These are phyloP conservation scores for Ophion slaviceki DNA, from an alignment of 2,888 invertebrate species.

Conservation along the genomic window DNA sequence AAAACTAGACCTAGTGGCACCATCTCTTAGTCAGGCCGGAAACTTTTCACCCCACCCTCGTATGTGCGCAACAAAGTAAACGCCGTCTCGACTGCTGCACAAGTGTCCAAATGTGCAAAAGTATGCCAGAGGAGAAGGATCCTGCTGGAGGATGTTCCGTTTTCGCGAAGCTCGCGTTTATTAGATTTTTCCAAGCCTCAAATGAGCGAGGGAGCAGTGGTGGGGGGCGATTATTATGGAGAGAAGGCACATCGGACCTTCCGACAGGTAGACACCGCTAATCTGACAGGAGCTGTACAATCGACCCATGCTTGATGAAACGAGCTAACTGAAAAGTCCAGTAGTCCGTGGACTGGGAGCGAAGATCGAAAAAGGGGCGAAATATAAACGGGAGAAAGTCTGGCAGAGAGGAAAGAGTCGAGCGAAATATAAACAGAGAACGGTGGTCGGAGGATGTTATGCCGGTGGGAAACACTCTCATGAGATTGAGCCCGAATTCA, in stretches of 20 bases:
- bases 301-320: neutral
- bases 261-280: no score
- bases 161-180: no score
- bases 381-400: slow-evolving; percentile 56
- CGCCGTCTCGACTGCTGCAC: slow-evolving; percentile 24
- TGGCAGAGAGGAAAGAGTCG: slow-evolving; percentile 56
- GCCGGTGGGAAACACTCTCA: slow-evolving; percentile 79
- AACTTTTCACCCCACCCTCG: no score
- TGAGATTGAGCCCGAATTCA: slow-evolving; percentile 83
- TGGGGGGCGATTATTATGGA: no score
- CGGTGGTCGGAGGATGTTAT: slow-evolving; percentile 36
- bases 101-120: slow-evolving; percentile 36
- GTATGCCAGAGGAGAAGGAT: neutral
- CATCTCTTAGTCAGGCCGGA: no score
- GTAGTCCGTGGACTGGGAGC: neutral
- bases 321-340: neutral
- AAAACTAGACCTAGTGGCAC: no score
- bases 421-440: slow-evolving; percentile 36
- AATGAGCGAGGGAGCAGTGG: neutral
- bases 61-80: neutral
- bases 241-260: no score
- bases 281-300: neutral
- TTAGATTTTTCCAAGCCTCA: neutral
- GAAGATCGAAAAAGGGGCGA: slow-evolving; percentile 18
- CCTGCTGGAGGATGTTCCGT: no score